Base-by-base conservation (phyloP, 2,113 vertebrate genomes). In the Craseonycteris thonglongyai region DNA sequence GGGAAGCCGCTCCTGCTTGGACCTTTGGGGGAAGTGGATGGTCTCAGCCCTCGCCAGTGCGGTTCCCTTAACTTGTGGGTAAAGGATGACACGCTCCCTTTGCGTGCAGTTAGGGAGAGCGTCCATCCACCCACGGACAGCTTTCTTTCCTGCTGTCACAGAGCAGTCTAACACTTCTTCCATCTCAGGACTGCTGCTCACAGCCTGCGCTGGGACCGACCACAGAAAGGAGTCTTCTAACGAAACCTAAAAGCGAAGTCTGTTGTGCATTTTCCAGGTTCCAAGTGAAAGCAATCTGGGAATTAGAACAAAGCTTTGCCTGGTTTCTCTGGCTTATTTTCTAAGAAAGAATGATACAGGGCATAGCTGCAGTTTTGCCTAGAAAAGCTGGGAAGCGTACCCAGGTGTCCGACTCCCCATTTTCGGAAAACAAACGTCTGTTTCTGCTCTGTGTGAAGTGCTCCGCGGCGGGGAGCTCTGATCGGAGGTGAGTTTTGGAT, bases 231-330 rank as follows among this genome's bases (percentile, higher is more conserved):
- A 21, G 28, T 16, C 90, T 92, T 82, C 71, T 78, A 69, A 91
- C 15, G 74, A 96, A 95, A 78, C 86, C 79, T 86, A 94, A 95
- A 83, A 89, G 91, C 6, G 65, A 78, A 82, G 4, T 84, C 90
- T 74, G 63, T 40, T 56, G 63, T 71, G 45, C 68, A 18, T 83
- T 86, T 91, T 93, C 83, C 0, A 2, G 72, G 71, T 87, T 71
- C 38, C 40, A 42, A 66, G 82, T 2, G n/a, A 84, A 80, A 56
- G 81, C 79, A 79, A 51, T 56, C 33, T 78, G 96, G 95, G 88
- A 91, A 74, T 82, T 89, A 88, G 78, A 95, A 93, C 89, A 89
- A 81, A 95, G 89, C 83, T 71, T 56, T 18, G 51, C 74, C 47
- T 54, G 42, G 7, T 19, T 93, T 79, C 58, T 89, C 56, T 65